These are phyloP conservation scores for Coptodon rendalli DNA, from an alignment of 2,113 vertebrate genomes.

Conservation along the genomic window DNA sequence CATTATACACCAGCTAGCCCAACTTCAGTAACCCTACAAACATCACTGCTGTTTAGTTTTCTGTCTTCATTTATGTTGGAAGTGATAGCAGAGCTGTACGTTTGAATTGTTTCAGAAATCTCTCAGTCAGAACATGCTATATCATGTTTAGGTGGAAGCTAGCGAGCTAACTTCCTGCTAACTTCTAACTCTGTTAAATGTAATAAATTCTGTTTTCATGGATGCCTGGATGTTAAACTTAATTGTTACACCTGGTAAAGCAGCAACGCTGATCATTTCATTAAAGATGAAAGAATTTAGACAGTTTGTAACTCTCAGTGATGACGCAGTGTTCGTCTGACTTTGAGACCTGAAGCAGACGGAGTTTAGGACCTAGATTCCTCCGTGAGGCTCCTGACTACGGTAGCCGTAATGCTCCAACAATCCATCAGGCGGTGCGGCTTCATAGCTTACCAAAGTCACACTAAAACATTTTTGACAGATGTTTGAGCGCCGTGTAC, in stretches of 20 bases:
- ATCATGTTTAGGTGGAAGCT: no score
- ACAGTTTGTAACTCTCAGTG: background rate
- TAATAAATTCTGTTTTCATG: background rate
- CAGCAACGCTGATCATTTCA: background rate
- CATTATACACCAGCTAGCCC: accelerated
- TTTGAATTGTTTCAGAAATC: no score
- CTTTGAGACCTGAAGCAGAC: accelerated
- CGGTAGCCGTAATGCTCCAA: accelerated
- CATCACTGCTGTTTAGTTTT: background rate
- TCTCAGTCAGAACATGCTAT: no score
- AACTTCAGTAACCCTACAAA: background rate
- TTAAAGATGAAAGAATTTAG: background rate
- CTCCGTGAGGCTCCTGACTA: background rate
- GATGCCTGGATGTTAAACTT: background rate
- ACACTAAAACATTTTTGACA: accelerated
- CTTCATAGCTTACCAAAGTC: accelerated
- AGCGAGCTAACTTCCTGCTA: background rate
- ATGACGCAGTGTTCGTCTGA: accelerated
- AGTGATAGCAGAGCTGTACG: no score
- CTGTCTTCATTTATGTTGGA: no score
- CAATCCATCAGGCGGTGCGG: accelerated
- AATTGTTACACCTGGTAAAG: background rate
- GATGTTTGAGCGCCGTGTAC: background rate
- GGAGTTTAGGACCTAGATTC: background rate
- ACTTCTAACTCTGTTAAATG: accelerated